Evolutionary conservation across 2,888 invertebrate species (phyloP).

Genomic region (Chouioia cunea): DNA sequence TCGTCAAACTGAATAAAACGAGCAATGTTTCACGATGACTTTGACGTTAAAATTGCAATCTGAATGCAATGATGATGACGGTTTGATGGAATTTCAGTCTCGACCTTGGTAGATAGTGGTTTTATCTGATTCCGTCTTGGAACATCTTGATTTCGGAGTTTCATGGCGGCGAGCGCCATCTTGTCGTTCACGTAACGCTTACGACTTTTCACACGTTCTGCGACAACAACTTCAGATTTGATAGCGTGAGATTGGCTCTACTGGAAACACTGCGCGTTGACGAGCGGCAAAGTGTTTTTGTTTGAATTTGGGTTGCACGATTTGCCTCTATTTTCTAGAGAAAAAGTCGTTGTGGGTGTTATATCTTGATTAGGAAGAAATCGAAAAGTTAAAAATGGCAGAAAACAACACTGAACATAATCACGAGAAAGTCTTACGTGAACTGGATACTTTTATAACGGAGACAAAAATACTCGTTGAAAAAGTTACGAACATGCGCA

Average conservation of each 20-base stretch:
- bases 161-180: conserved; percentile 29
- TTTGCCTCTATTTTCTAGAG: too few relatives aligned
- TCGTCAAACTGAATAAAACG: too few relatives aligned
- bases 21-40: too few relatives aligned
- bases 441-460: conserved; percentile 43
- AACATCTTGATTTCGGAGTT: not conserved
- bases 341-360: too few relatives aligned
- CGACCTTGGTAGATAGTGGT: too few relatives aligned
- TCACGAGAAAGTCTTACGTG: conserved; percentile 29
- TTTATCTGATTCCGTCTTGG: too few relatives aligned
- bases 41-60: too few relatives aligned
- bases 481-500: conserved; percentile 52
- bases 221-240: too few relatives aligned
- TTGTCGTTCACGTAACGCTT: conserved; percentile 28
- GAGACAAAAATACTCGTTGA: conserved; percentile 52
- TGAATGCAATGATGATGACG: too few relatives aligned
- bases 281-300: not conserved
- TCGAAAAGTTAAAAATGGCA: too few relatives aligned
- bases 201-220: not conserved
- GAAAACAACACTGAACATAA: not conserved
- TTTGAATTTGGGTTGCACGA: not conserved
- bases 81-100: too few relatives aligned
- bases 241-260: not conserved
- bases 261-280: not conserved
- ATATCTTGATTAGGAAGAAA: too few relatives aligned